These are phyloP conservation scores for Proales similis DNA, from an alignment of 1,140 invertebrate species.

Conservation along the genomic window DNA sequence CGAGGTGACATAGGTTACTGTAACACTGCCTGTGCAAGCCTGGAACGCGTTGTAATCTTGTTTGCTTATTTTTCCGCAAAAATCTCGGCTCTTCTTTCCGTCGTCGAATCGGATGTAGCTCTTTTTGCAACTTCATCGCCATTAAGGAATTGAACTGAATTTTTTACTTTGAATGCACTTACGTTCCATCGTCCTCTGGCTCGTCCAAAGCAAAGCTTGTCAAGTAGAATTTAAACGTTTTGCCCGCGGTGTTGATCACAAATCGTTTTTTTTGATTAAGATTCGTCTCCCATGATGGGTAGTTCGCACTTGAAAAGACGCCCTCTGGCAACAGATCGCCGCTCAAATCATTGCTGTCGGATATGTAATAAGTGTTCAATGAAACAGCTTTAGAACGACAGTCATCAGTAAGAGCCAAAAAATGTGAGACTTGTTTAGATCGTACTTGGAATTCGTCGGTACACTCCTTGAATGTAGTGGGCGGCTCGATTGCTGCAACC, in stretches of 20 bases:
- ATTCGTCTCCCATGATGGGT: not conserved
- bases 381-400: conserved; percentile 18
- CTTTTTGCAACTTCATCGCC: conserved; percentile 11
- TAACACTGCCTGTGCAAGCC: conserved; percentile 1
- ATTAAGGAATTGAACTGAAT: no score
- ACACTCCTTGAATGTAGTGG: conserved; percentile 26
- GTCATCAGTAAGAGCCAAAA: not conserved
- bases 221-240: no score
- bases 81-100: not conserved
- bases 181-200: no score
- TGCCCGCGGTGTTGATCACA: no score
- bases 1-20: not conserved
- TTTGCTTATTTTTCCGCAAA: not conserved
- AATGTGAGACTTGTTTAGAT: not conserved
- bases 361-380: conserved; percentile 5
- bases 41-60: not conserved
- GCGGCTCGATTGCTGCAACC: conserved; percentile 7
- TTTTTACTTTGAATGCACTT: no score
- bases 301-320: conserved; percentile 5
- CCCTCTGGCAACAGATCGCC: conserved; percentile 11
- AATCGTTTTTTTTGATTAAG: no score
- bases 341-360: conserved; percentile 1
- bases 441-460: conserved; percentile 33
- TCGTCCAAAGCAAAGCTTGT: no score
- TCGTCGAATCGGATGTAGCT: conserved; percentile 13